Evolutionary conservation across 1,140 invertebrate species (phyloP).

Genomic region (Elymnias hypermnestra): DNA sequence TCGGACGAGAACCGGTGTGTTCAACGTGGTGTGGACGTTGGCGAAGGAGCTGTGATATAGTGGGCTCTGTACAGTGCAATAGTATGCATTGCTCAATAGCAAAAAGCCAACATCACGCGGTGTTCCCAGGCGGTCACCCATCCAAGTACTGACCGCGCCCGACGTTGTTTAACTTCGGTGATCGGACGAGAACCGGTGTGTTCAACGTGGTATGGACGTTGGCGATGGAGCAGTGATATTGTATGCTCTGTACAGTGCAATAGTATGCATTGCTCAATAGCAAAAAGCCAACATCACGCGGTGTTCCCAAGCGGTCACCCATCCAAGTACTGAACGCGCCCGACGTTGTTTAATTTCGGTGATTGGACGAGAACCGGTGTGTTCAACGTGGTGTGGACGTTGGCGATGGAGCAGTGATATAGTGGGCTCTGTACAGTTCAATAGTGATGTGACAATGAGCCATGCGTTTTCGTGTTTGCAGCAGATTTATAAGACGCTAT

Average conservation of each 20-base stretch:
- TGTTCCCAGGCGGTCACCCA: slow-evolving; percentile 32
- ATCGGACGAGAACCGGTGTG: slow-evolving; percentile 34
- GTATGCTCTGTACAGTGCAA: too few species aligned
- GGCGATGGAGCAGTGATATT: too few species aligned
- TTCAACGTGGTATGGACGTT: slow-evolving; percentile 42
- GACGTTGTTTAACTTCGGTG: slow-evolving; percentile 30
- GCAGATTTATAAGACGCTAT: too few species aligned
- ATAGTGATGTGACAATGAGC: too few species aligned
- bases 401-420: too few species aligned
- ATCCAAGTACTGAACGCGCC: slow-evolving; percentile 31
- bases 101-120: slow-evolving; percentile 27
- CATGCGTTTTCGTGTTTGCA: too few species aligned
- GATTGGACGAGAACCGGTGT: slow-evolving; percentile 35
- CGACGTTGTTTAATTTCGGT: slow-evolving; percentile 30
- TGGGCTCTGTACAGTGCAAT: too few species aligned
- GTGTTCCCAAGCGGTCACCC: slow-evolving; percentile 31
- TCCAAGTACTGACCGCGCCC: slow-evolving; percentile 31
- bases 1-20: slow-evolving; percentile 38
- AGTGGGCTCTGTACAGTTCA: too few species aligned
- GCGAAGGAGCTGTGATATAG: too few species aligned
- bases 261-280: too few species aligned
- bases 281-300: too few species aligned
- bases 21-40: slow-evolving; percentile 26
- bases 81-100: too few species aligned
- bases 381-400: slow-evolving; percentile 40